phyloP scores from a whole-genome alignment of 2,797 vertebrate species.

The Danionella dracula region DNA sequence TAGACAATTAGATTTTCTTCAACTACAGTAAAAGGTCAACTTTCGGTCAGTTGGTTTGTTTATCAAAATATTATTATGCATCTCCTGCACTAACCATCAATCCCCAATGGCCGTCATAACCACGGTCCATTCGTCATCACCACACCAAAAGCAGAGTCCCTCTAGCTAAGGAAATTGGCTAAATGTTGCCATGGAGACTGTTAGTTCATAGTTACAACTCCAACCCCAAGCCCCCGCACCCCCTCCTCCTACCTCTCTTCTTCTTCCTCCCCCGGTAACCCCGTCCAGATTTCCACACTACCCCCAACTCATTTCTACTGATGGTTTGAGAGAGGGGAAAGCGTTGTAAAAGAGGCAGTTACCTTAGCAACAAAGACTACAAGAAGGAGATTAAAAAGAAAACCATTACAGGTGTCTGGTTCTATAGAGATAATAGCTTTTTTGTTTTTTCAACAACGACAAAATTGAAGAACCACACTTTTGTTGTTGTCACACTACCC shows the following conservation, averaged over 20 bases:
- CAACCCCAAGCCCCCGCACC: conserved; percentile 54
- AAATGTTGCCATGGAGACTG: conserved; percentile 73
- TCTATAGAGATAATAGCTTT: conserved; percentile 20
- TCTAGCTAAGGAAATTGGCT: conserved; percentile 65
- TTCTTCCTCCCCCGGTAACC: conserved; percentile 51
- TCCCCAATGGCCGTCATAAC: conserved; percentile 59
- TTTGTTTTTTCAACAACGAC: conserved; percentile 13
- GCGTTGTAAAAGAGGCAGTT: conserved; percentile 28
- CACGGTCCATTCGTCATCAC: conserved; percentile 60
- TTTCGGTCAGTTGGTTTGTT: background rate
- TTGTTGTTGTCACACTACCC: conserved; percentile 38
- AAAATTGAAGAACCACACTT: conserved; percentile 35
- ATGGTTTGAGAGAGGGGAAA: background rate
- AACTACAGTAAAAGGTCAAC: too few relatives aligned
- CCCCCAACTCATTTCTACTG: conserved; percentile 33
- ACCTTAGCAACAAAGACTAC: conserved; percentile 21
- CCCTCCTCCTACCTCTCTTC: conserved; percentile 16
- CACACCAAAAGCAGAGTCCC: conserved; percentile 49
- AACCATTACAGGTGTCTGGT: conserved; percentile 30
- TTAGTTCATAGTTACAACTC: conserved; percentile 68
- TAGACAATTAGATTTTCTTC: too few relatives aligned
- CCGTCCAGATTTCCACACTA: conserved; percentile 62
- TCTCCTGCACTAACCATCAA: background rate
- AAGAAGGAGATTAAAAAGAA: background rate
- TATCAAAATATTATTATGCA: background rate